Evolutionary conservation across 64 coral and sea anemone genomes (phyloP), one percentile per base, ranked within the genome.

Genomic region (Catalaphyllia jardinei): DNA sequence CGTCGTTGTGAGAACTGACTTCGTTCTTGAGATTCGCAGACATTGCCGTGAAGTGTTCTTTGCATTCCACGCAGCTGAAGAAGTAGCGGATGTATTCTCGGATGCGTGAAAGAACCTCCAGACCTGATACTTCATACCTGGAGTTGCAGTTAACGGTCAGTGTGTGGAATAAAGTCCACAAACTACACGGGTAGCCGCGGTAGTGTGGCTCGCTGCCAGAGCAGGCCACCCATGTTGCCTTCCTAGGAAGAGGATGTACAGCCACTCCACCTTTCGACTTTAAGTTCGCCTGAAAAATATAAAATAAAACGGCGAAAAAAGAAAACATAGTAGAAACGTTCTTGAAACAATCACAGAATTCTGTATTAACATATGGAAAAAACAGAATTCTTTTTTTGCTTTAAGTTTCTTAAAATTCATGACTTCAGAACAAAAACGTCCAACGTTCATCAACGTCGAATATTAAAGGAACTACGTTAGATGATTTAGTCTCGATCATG

Each of bases 111-210:
- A 99, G 82, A 17, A 94, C 90, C 52, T 79, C 80, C 8, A 94
- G 62, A 52, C 87, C 92, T 29, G 75, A 46, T 5, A 82, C 30
- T 14, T 52, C 10, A 30, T 89, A 30, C 4, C 42, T 35, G 24
- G 42, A 15, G 12, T 84, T 65, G 73, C 96, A 98, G 74, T 92
- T 98, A 7, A 98, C 96, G 6, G 96, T 98, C 39, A 98, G 64
- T 8, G 93, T 93, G 72, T 98, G 96, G 31, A 98, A 98, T 14
- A 98, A 35, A n/a, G 90, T 93, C 96, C 96, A 98, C 31, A 98
- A 54, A 46, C 93, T 77, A 59, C 96, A 98, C 1, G 96, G 93
- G 60, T 98, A 98, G 12, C 96, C 96, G 12, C 96, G 90, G 60
- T 82, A 98, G 25, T 92, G 87, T 22, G 93, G 81, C 74, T 92